Conservation (phyloP, 2,888 invertebrate genomes). For the Allacma fusca region DNA sequence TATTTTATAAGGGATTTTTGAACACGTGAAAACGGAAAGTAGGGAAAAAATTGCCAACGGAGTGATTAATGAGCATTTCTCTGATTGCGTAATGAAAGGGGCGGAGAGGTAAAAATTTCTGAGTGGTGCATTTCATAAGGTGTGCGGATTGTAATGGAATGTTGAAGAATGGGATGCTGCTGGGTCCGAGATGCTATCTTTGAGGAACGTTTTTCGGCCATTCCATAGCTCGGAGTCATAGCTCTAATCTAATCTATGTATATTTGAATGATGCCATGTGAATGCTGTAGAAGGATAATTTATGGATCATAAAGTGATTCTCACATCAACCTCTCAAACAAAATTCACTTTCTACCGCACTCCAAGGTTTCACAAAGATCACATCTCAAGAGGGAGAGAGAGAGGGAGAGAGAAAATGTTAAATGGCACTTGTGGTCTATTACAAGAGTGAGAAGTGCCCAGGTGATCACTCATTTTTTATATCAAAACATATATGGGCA, state of each 20-base stretch:
- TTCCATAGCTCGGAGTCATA: slow-evolving; percentile 1
- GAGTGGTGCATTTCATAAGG: no score
- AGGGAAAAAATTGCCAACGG: no score
- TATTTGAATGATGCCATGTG: not conserved
- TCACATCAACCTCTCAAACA: not conserved
- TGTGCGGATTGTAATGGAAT: no score
- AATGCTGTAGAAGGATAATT: not conserved
- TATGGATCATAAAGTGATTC: slow-evolving; percentile 16
- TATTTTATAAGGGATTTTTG: no score
- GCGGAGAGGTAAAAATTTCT: no score
- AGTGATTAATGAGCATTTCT: no score
- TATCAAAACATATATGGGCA: not conserved
- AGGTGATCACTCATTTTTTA: not conserved
- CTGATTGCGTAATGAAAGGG: no score
- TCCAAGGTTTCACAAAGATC: not conserved
- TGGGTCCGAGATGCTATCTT: no score
- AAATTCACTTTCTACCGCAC: slow-evolving; percentile 13
- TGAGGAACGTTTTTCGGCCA: not conserved
- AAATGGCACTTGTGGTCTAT: slow-evolving; percentile 5
- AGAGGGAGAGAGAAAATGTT: not conserved
- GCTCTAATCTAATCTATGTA: not conserved
- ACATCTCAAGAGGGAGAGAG: not conserved
- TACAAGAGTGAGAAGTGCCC: slow-evolving; percentile 8
- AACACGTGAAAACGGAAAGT: no score
- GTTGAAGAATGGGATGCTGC: no score